Evolutionary conservation across 2,888 invertebrate species (phyloP).

Genomic region (Boloria selene): DNA sequence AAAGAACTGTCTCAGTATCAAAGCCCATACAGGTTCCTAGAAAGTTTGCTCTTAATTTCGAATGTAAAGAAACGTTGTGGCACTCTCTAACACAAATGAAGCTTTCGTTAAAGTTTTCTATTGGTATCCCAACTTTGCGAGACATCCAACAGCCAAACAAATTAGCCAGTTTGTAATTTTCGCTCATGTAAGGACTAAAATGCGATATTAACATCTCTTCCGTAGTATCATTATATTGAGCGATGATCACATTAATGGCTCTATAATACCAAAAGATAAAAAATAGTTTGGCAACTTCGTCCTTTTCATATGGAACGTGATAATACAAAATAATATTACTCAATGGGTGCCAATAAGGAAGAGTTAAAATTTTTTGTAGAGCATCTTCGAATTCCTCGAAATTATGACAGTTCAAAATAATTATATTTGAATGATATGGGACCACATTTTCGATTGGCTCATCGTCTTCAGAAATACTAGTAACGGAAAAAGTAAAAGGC

Average conservation of each 20-base stretch:
- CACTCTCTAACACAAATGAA: conserved; percentile 60
- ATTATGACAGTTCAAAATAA: conserved; percentile 54
- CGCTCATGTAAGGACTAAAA: conserved; percentile 57
- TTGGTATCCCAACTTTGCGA: conserved; percentile 54
- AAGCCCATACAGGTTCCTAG: conserved; percentile 67
- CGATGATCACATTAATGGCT: conserved; percentile 55
- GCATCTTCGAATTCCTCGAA: conserved; percentile 56
- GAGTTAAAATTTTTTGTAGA: conserved; percentile 49
- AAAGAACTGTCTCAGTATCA: conserved; percentile 47
- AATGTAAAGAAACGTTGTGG: conserved; percentile 54
- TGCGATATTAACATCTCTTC: conserved; percentile 48
- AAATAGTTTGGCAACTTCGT: conserved; percentile 55
- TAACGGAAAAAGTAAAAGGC: conserved; percentile 51
- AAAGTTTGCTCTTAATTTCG: conserved; percentile 53
- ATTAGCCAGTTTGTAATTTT: conserved; percentile 49
- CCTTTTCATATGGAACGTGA: conserved; percentile 44
- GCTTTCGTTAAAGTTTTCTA: conserved; percentile 51
- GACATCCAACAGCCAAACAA: conserved; percentile 61
- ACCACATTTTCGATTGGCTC: conserved; percentile 53
- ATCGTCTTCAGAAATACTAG: conserved; percentile 50
- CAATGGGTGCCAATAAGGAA: conserved; percentile 63
- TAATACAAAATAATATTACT: conserved; percentile 60
- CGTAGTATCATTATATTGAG: conserved; percentile 53
- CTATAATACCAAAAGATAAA: conserved; percentile 64
- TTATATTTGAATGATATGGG: conserved; percentile 55